phyloP scores from a whole-genome alignment of 1,140 invertebrate species.

The Hycleus phaleratus region DNA sequence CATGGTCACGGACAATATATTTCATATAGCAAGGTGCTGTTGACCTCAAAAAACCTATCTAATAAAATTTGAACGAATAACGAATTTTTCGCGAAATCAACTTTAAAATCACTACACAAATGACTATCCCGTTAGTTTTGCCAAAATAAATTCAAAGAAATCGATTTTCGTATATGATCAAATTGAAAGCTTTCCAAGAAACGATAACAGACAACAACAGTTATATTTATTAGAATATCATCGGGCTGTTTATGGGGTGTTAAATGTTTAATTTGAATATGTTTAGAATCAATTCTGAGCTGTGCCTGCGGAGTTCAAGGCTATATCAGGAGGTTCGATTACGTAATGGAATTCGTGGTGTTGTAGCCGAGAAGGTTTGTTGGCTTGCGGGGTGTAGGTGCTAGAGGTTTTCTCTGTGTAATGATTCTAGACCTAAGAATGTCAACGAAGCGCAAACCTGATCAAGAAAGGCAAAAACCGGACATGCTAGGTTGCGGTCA shows the following conservation, averaged over 20 bases:
- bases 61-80: background rate
- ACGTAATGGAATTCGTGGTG: too few relatives aligned
- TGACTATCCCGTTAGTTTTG: background rate
- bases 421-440: background rate
- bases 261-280: too few relatives aligned
- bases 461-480: slow-evolving; percentile 25
- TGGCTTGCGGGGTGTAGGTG: too few relatives aligned
- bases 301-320: slow-evolving; percentile 11
- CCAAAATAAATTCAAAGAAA: background rate
- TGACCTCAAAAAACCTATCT: slow-evolving; percentile 17
- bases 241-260: too few relatives aligned
- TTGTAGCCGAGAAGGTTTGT: too few relatives aligned
- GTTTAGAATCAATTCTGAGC: slow-evolving; percentile 5
- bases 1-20: slow-evolving; percentile 18
- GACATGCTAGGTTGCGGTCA: slow-evolving; percentile 30
- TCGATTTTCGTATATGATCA: too few relatives aligned
- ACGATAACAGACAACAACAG: too few relatives aligned
- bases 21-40: slow-evolving; percentile 17
- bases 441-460: slow-evolving; percentile 26
- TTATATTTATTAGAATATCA: too few relatives aligned
- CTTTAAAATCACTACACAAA: background rate
- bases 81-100: background rate
- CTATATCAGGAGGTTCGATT: background rate
- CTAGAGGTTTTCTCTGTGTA: too few relatives aligned
- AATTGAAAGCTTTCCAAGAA: too few relatives aligned